Evolutionary conservation across 2,888 invertebrate species (phyloP), one percentile per base, ranked within the genome.

Genomic region (Acronicta psi): DNA sequence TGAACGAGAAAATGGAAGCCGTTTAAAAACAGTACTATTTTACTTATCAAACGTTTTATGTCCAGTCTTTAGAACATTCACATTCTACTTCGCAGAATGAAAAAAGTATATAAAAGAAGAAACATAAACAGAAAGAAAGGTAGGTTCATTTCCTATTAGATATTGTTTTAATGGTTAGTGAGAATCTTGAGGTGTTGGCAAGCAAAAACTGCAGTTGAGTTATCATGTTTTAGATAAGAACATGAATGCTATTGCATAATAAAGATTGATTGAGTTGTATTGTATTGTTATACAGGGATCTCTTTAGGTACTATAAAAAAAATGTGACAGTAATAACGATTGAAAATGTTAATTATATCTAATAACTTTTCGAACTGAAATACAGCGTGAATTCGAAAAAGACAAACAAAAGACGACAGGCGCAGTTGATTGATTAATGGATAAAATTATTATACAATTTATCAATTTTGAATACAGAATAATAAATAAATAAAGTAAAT

Each of bases 1-100:
- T 36, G 49, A 59, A 59, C 41, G 20, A 47, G 50, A 51, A 52
- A 58, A 57, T 43, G 44, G 13, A 59, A 42, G 41, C 47, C 13
- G 47, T 44, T 68, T 58, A 53, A 54, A 41, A 49, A 29, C 31
- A 53, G 2, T 29, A 44, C 20, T 6, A 36, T 55, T 34, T 50
- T 16, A 29, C 6, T 36, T 44, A 9, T 38, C 23, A 37, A 16
- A 42, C 14, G 11, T 38, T 44, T 49, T 40, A 2, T 37, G 9
- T 20, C 34, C 34, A 34, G 34, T n/a, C 34, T 34, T n/a, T 34
- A n/a, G 7, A n/a, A n/a, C n/a, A n/a, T 31, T 31, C 25, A 25
- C 25, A 25, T 25, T 25, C 25, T 13, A 13, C 3, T 13, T 31
- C 13, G 4, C 31, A 31, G 31, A 25, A 9, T 25, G 25, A 25